Evolutionary conservation across 1,140 invertebrate genomes (phyloP), one percentile per base, ranked within the genome.

Genomic region (Trichomalopsis sarcophagae): DNA sequence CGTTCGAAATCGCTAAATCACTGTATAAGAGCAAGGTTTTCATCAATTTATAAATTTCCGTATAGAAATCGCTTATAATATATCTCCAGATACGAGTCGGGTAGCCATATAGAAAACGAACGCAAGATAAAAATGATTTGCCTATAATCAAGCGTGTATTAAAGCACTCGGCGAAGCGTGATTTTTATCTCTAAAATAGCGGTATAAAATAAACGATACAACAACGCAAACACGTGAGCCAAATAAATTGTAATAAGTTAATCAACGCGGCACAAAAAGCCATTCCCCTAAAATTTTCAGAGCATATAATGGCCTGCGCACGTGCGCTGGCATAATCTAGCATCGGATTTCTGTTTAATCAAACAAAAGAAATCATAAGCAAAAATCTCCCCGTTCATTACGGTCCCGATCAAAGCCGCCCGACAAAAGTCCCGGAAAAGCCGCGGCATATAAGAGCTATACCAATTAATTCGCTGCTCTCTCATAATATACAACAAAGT

Each of bases 161-260:
- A 27, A 11, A 30, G 27, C 23, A 71, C 13, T 33, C 2, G 27
- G 27, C 1, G 68, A 71, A 30, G 6, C 5, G 23, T 30, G 27
- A 71, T 71, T 71, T 71, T 71, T 30, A 71, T 71, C 27, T 71
- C 68, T 71, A 10, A 5, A 62, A 62, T n/a, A n/a, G 21, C 55
- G 21, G 23, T 23, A 17, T 33, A 14, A 71, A 71, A 71, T 69
- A n/a, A 69, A 69, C 66, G 66, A 55, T 17, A 27, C 27, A 55
- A 55, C 13, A 55, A 55, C 66, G 21, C 17, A 27, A 5, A 55
- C 4, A 55, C 50, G 10, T 17, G 50, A 17, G 50, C 50, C 5
- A 1, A 55, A 55, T 55, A 55, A 55, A 55, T 55, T 55, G 17
- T 55, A 55, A 44, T 44, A 1, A 9, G 40, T 44, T 44, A 44